These are phyloP conservation scores for Oryzias sinensis DNA, from an alignment of 2,797 vertebrate genomes.

Conservation along the genomic window DNA sequence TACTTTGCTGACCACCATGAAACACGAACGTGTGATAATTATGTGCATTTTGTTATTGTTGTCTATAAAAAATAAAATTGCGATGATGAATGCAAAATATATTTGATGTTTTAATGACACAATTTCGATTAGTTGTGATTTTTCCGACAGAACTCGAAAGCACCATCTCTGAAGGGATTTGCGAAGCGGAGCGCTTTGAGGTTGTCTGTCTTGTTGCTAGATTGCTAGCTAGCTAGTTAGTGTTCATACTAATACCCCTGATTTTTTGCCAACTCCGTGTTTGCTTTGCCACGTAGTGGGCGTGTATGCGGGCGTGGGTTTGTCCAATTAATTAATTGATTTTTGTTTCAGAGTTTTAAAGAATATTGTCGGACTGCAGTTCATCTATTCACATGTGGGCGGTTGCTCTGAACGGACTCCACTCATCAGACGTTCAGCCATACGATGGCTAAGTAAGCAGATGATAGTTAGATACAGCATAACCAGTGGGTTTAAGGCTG, in stretches of 20 bases:
- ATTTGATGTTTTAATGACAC: too few relatives aligned
- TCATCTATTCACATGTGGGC: slow-evolving; percentile 11
- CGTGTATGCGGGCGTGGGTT: not conserved
- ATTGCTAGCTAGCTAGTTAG: slow-evolving; percentile 22
- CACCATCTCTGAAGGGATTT: slow-evolving; percentile 24
- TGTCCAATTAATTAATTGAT: not conserved
- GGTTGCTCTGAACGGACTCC: slow-evolving; percentile 38
- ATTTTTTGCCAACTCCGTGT: not conserved
- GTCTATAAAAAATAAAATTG: too few relatives aligned
- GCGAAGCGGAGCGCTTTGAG: slow-evolving; percentile 25
- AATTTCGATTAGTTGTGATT: not conserved
- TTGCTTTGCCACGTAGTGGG: not conserved
- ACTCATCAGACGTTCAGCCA: slow-evolving; percentile 18
- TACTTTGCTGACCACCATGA: too few relatives aligned
- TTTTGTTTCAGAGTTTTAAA: not conserved
- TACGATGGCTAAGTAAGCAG: not conserved
- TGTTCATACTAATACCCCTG: not conserved
- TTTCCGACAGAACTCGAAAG: slow-evolving; percentile 7
- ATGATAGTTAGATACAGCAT: not conserved
- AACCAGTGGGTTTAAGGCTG: not conserved
- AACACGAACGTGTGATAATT: too few relatives aligned
- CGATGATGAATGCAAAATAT: too few relatives aligned
- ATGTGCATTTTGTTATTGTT: too few relatives aligned
- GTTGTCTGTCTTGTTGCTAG: slow-evolving; percentile 21
- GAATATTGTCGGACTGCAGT: slow-evolving; percentile 1